These are phyloP conservation scores for Kryptolebias ocellatus DNA, from an alignment of 2,797 vertebrate genomes.

Conservation along the genomic window DNA sequence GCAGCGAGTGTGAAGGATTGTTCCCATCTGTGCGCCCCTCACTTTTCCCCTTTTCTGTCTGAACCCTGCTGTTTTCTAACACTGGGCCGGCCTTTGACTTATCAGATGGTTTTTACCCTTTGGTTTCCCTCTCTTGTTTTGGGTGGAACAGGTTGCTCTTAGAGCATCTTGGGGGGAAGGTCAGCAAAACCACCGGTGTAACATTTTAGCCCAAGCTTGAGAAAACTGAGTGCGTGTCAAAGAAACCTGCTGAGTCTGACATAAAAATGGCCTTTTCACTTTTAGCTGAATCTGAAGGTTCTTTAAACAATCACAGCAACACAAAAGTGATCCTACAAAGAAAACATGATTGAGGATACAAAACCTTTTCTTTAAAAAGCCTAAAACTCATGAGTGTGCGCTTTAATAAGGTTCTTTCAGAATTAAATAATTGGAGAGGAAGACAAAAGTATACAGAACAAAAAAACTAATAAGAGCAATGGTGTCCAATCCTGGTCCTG, in stretches of 20 bases:
- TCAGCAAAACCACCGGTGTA: not conserved
- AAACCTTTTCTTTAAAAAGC: not conserved
- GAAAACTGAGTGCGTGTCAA: not conserved
- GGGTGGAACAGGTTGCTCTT: not conserved
- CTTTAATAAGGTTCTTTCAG: not conserved
- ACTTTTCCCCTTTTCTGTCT: not conserved
- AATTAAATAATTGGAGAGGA: not conserved
- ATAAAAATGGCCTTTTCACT: too few relatives aligned
- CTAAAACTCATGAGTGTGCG: not conserved
- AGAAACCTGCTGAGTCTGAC: too few relatives aligned
- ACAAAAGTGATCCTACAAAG: not conserved
- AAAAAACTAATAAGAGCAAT: not conserved
- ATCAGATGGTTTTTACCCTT: not conserved
- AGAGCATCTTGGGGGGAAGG: not conserved
- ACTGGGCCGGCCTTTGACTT: not conserved
- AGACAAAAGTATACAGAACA: too few relatives aligned
- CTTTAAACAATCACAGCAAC: not conserved
- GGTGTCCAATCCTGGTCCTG: too few relatives aligned
- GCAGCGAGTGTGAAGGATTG: conserved; percentile 42
- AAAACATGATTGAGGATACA: not conserved
- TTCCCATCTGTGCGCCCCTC: conserved; percentile 59
- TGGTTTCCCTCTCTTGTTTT: not conserved
- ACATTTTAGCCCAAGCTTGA: not conserved
- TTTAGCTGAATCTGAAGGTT: not conserved
- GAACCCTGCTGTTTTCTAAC: conserved; percentile 9